Conservation (phyloP, 2,888 invertebrate species). For the Phasia obesa region DNA sequence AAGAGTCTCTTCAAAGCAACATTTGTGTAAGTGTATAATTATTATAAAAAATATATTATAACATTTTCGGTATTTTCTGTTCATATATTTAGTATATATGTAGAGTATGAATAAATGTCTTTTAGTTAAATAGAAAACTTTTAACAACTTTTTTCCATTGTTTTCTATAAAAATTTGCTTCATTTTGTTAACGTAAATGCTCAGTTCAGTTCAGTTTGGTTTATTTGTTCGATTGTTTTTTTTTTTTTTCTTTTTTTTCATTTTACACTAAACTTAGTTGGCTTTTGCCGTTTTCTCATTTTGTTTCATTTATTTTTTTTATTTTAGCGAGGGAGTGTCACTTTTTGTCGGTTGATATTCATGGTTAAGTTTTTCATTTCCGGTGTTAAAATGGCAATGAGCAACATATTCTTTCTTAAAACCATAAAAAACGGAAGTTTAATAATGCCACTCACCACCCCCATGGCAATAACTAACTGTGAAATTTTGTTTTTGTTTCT, state of each 20-base stretch:
- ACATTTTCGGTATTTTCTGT: too few species aligned
- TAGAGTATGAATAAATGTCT: slow-evolving; percentile 25
- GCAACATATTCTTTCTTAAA: slow-evolving; percentile 28
- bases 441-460: slow-evolving; percentile 49
- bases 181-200: slow-evolving; percentile 61
- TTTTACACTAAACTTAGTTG: background rate
- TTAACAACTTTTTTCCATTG: background rate
- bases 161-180: slow-evolving; percentile 44
- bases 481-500: slow-evolving; percentile 28
- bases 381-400: slow-evolving; percentile 58
- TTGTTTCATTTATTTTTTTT: slow-evolving; percentile 15
- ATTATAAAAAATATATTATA: too few species aligned
- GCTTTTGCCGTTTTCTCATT: slow-evolving; percentile 9
- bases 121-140: slow-evolving; percentile 41
- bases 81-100: too few species aligned
- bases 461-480: slow-evolving; percentile 36
- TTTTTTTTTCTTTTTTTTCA: too few species aligned
- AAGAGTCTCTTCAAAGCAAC: too few species aligned
- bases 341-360: slow-evolving; percentile 62
- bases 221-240: too few species aligned
- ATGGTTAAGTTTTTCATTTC: slow-evolving; percentile 71
- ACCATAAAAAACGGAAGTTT: slow-evolving; percentile 62
- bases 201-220: slow-evolving; percentile 36
- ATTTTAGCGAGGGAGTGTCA: slow-evolving; percentile 51
- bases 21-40: too few species aligned